phyloP scores from a whole-genome alignment of 2,113 vertebrate genomes.

The Sclerurus mexicanus region DNA sequence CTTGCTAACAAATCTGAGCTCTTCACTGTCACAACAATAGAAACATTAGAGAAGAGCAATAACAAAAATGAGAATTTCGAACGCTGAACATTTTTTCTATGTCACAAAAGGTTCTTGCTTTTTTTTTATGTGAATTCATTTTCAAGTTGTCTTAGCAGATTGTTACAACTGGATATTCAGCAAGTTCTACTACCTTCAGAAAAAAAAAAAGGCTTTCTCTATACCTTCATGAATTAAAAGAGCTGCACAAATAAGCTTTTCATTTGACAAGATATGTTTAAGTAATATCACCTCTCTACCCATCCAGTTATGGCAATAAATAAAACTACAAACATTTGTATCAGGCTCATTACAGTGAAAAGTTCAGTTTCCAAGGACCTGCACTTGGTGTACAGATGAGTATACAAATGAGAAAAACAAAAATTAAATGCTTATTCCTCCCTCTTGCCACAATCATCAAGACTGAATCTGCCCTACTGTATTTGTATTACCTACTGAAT shows the following conservation, averaged over 20 bases:
- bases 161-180: not conserved
- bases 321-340: not conserved
- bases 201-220: constrained; percentile 5
- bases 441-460: not conserved
- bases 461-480: not conserved
- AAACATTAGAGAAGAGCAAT: not conserved
- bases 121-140: not conserved
- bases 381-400: not conserved
- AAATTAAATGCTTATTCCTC: not conserved
- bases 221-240: not conserved
- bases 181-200: not conserved
- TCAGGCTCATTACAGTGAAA: not conserved
- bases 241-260: not conserved
- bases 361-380: not conserved
- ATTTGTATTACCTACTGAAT: not conserved
- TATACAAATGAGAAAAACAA: not conserved
- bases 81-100: not conserved
- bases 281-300: not conserved
- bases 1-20: not conserved
- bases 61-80: not conserved
- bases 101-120: not conserved
- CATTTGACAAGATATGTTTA: not conserved
- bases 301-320: not conserved
- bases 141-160: not conserved
- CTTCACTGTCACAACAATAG: not conserved